Percentiles rank a stretch among this genome's conserved stretches.
Conservation (phyloP, 2,113 vertebrate species). For the Terrapene triunguis region DNA sequence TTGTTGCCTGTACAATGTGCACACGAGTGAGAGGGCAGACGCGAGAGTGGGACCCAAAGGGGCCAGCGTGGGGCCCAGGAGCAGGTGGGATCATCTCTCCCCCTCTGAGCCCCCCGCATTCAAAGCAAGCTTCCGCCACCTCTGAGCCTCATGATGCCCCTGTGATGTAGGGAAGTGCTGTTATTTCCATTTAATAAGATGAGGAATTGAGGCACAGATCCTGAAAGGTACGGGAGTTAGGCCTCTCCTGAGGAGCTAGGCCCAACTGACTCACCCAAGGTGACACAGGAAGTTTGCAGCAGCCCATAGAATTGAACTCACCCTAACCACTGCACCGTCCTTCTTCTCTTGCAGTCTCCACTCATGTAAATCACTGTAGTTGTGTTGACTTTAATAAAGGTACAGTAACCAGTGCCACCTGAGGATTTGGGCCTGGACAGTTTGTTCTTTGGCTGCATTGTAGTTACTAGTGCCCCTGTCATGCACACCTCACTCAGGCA, state of each 20-base stretch:
- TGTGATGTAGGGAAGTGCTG: neutral
- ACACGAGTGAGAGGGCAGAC: neutral
- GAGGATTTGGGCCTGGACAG: neutral
- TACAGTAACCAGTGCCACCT: too few relatives aligned
- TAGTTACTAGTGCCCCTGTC: neutral
- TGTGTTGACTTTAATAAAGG: too few relatives aligned
- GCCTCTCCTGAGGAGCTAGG: neutral
- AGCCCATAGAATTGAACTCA: neutral
- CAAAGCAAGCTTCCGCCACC: neutral
- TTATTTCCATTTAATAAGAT: too few relatives aligned
- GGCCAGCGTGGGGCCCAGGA: neutral
- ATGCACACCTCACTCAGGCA: neutral
- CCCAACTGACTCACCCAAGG: neutral
- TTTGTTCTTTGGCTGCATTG: neutral
- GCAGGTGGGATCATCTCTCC: neutral
- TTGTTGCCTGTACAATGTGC: neutral
- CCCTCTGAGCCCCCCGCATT: neutral
- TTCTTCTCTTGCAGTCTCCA: neutral
- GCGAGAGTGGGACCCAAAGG: neutral
- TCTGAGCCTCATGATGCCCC: neutral
- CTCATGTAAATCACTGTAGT: neutral
- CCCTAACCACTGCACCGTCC: neutral
- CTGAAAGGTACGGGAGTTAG: neutral
- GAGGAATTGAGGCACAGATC: neutral
- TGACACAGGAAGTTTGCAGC: neutral